Evolutionary conservation across 2,113 vertebrate species (phyloP), one percentile per base, ranked within the genome.

Genomic region (Archilochus colubris): DNA sequence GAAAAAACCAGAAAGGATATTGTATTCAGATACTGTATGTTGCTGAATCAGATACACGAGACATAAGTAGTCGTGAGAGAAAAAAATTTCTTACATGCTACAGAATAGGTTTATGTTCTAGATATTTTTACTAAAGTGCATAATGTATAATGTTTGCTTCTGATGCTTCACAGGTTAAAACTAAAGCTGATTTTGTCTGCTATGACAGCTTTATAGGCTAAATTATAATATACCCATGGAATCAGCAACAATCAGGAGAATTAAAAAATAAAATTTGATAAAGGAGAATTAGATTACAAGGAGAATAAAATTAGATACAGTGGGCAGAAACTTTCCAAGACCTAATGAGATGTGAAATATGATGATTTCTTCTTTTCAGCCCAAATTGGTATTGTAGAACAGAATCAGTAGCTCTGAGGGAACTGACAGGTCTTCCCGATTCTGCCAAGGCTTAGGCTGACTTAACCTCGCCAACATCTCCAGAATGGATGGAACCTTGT

Each of bases 191-290:
- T 82, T 91, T 83, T 89, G 31, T 68, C 61, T 94, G 50, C 70
- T 89, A 9, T 90, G 75, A 75, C 91, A 94, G 31, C 77, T 96
- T 90, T 70, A 51, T 28, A 82, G 58, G 24, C 24, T 84, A 91
- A 94, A 91, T 96, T 87, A 89, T 8, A 87, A 25, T 59, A 89
- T 69, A 50, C 20, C 53, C 44, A 40, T 87, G 64, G n/a, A 95
- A 94, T 94, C 77, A 94, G 69, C 50, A 94, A 55, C 46, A 75
- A 83, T 88, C 53, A 74, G 18, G 9, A 59, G 40, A 40, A 40
- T 40, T 40, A 40, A 40, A 40, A 10, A 40, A 40, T 40, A 40
- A 40, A 40, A 40, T 40, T 40, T 40, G 40, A 40, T 40, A 40
- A 11, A 40, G 40, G 40, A 40, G 40, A 40, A 40, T 40, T 40